phyloP scores from a whole-genome alignment of 1,140 invertebrate species.

The Gryllus bimaculatus region DNA sequence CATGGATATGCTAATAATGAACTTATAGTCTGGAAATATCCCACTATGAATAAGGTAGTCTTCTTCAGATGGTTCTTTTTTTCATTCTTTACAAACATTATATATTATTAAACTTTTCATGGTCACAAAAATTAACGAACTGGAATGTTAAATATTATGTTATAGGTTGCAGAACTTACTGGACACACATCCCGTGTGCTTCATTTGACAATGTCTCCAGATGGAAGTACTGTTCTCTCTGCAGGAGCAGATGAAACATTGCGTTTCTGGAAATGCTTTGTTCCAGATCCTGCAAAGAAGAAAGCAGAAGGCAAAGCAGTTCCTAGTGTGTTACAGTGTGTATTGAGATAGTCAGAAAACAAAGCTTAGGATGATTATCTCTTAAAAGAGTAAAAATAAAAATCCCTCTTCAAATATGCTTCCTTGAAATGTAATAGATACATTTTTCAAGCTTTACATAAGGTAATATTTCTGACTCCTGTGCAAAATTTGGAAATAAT shows the following conservation, averaged over 20 bases:
- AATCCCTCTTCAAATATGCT: no score
- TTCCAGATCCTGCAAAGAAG: slow-evolving; percentile 60
- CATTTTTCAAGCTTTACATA: no score
- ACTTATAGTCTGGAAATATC: slow-evolving; percentile 94
- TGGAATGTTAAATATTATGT: neutral
- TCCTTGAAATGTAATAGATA: no score
- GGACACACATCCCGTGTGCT: slow-evolving; percentile 86
- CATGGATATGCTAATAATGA: slow-evolving; percentile 95
- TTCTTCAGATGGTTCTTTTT: neutral
- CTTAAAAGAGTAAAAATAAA: no score
- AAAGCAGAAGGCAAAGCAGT: slow-evolving; percentile 39
- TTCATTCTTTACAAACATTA: no score
- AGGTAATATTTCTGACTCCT: no score
- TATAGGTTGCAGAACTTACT: slow-evolving; percentile 58
- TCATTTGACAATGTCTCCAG: slow-evolving; percentile 86
- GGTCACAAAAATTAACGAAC: no score
- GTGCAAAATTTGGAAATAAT: no score
- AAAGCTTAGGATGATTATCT: no score
- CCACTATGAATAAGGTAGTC: slow-evolving; percentile 65
- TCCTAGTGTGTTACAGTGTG: no score
- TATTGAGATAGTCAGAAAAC: no score
- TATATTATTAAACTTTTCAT: no score
- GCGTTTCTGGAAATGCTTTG: slow-evolving; percentile 92
- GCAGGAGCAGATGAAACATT: slow-evolving; percentile 93
- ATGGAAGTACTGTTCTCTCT: slow-evolving; percentile 84